phyloP scores from a whole-genome alignment of 1,140 invertebrate genomes.

The Rhagoletis pomonella region DNA sequence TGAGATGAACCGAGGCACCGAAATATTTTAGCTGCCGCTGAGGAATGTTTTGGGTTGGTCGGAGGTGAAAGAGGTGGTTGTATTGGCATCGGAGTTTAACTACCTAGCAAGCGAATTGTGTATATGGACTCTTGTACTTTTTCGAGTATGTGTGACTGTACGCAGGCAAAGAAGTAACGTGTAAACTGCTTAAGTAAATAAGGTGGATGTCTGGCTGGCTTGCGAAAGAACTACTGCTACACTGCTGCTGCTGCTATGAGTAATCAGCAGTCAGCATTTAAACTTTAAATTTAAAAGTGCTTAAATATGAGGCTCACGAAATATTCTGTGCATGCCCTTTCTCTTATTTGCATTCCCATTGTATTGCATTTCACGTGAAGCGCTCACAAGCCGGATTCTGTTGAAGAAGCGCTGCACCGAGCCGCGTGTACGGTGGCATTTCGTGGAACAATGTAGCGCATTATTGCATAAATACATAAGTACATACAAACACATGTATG shows the following conservation, averaged over 20 bases:
- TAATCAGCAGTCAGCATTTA: too few relatives aligned
- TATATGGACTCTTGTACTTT: too few relatives aligned
- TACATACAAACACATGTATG: neutral
- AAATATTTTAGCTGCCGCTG: neutral
- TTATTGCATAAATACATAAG: conserved; percentile 3
- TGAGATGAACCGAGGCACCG: neutral
- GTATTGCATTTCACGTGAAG: conserved; percentile 4
- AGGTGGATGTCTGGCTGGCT: too few relatives aligned
- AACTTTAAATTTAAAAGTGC: too few relatives aligned
- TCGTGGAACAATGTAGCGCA: conserved; percentile 7
- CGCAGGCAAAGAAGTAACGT: conserved; percentile 57
- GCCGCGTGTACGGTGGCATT: neutral
- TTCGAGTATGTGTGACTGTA: neutral
- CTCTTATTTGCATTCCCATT: conserved; percentile 18
- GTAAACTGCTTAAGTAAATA: conserved; percentile 67
- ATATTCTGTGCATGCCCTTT: too few relatives aligned
- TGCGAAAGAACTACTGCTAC: too few relatives aligned
- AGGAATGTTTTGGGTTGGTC: neutral
- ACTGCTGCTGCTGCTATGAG: too few relatives aligned
- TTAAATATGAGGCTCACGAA: neutral
- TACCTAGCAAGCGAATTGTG: neutral
- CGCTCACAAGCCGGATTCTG: neutral
- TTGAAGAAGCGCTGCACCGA: neutral
- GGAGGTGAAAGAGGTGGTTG: neutral
- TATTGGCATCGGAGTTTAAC: neutral